Percentiles rank a stretch among this genome's conserved stretches.
Conservation (phyloP, 1,140 invertebrate genomes). For the Apis mellifera region DNA sequence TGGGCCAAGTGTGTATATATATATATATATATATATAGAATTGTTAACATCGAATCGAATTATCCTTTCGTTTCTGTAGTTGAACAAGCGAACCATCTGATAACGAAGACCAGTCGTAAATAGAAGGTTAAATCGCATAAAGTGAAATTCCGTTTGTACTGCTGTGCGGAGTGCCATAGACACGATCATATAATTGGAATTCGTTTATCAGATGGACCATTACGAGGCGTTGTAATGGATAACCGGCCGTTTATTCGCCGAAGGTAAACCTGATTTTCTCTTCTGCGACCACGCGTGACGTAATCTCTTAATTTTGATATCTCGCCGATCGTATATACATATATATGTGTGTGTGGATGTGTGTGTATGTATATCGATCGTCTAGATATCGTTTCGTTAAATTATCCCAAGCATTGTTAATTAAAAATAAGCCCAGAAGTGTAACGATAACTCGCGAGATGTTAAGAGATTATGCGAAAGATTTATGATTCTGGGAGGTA, state of each 20-base stretch:
- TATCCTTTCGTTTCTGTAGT: conserved; percentile 7
- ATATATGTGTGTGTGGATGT: too few species aligned
- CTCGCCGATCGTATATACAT: neutral
- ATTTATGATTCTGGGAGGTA: too few species aligned
- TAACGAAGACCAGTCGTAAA: conserved; percentile 12
- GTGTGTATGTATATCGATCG: too few species aligned
- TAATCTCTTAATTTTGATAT: conserved; percentile 14
- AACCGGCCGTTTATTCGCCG: neutral
- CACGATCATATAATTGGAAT: conserved; percentile 16
- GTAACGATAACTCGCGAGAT: neutral
- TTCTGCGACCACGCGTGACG: neutral
- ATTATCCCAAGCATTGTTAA: neutral
- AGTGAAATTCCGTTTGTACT: conserved; percentile 14
- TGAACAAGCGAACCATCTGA: neutral
- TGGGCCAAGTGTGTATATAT: neutral
- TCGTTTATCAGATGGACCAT: conserved; percentile 27
- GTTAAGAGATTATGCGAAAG: neutral
- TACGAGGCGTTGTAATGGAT: neutral
- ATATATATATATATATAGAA: too few species aligned
- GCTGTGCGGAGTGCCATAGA: neutral
- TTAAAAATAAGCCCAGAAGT: neutral
- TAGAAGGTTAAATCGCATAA: neutral
- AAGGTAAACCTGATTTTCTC: conserved; percentile 22
- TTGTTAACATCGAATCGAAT: too few species aligned
- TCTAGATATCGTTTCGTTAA: too few species aligned